phyloP scores from a whole-genome alignment of 2,797 vertebrate species.

The Sebastes itinus region DNA sequence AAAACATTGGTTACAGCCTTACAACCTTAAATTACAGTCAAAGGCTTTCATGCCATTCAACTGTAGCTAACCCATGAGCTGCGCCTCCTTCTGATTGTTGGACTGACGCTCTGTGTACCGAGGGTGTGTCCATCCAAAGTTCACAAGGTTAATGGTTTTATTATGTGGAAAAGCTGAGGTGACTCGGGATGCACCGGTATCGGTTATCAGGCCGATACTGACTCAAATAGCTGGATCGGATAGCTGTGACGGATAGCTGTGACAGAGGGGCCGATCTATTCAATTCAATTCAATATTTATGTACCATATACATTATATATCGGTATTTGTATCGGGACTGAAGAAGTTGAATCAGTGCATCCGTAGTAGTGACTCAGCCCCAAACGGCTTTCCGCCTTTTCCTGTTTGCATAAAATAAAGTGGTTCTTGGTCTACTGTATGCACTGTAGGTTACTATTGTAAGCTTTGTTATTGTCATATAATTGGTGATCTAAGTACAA shows the following conservation, averaged over 20 bases:
- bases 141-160: background rate
- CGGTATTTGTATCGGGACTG: too few relatives aligned
- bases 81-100: background rate
- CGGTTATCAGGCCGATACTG: too few relatives aligned
- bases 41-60: background rate
- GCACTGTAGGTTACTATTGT: background rate
- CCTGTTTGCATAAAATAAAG: background rate
- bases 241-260: too few relatives aligned
- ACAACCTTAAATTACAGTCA: background rate
- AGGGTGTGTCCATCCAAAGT: conserved; percentile 49
- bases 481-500: background rate
- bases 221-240: too few relatives aligned
- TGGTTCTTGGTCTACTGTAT: background rate
- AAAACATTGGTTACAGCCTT: background rate
- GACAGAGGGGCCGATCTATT: too few relatives aligned
- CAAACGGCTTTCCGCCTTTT: background rate
- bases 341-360: too few relatives aligned
- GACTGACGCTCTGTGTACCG: conserved; percentile 13
- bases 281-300: too few relatives aligned
- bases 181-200: background rate
- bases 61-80: background rate
- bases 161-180: background rate
- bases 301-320: too few relatives aligned
- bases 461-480: background rate
- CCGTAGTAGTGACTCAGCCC: background rate